A percentile compares a stretch with the other conserved stretches of the same genome.
Evolutionary conservation across 2,888 invertebrate genomes (phyloP).

Genomic region (Troides aeacus): DNA sequence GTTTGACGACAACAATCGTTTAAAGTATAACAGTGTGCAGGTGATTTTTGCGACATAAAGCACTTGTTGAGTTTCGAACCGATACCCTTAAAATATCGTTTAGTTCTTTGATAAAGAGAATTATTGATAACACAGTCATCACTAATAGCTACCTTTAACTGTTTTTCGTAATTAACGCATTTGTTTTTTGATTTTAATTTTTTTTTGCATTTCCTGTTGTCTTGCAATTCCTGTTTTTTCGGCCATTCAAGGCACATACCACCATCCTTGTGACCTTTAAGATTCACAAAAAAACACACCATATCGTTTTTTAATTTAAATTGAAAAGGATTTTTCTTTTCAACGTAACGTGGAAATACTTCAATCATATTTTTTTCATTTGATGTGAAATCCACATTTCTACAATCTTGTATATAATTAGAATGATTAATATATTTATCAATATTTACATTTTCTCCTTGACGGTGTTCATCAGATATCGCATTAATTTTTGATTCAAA

Average conservation of each 20-base stretch:
- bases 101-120: not conserved
- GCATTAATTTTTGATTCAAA: slow-evolving; percentile 1
- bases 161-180: slow-evolving; percentile 1
- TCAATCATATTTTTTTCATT: not conserved
- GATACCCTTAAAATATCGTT: not conserved
- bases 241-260: not conserved
- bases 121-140: slow-evolving; percentile 1
- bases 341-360: not conserved
- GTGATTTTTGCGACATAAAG: not conserved
- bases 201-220: not conserved
- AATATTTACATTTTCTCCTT: not conserved
- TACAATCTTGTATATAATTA: not conserved
- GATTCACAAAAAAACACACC: slow-evolving; percentile 12
- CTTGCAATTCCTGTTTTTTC: not conserved
- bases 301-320: slow-evolving; percentile 11
- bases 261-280: slow-evolving; percentile 2
- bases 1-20: not conserved
- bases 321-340: not conserved
- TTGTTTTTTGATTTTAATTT: not conserved
- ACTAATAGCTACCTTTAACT: not conserved
- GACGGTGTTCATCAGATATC: not conserved
- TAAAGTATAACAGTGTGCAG: not conserved
- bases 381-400: not conserved
- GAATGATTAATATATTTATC: not conserved
- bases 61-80: not conserved